Evolutionary conservation across 2,888 invertebrate species (phyloP), one percentile per base, ranked within the genome.

Genomic region (Buathra laborator): DNA sequence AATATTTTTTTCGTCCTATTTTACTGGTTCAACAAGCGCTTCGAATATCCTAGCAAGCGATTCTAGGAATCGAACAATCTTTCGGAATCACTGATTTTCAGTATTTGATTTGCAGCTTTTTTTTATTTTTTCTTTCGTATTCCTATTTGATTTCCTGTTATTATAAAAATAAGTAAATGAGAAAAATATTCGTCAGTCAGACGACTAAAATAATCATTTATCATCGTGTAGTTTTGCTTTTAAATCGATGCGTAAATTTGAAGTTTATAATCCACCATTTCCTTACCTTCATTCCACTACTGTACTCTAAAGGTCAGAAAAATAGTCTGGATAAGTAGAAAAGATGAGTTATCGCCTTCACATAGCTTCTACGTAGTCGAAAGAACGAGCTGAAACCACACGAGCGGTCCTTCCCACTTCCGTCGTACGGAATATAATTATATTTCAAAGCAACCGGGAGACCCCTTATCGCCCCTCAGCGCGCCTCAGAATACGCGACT

Each of bases 371-470:
- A 24, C 43, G 19, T 44, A 46, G n/a, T 16, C 12, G 24, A 24
- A 4, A 44, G 29, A 74, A 46, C 12, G 46, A 46, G 59, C 44
- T 44, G 44, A 12, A 16, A 32, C n/a, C 32, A n/a, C 62, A 6
- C 62, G 48, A 81, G 67, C 53, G 81, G 83, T 86, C 53, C 85
- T 86, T 86, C 83, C 85, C 85, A 86, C 85, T 85, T 86, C 86
- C 86, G 86, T 44, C 64, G 56, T 80, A 80, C 62, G 78, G 76
- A 86, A 81, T 85, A 85, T 85, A 81, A 85, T 86, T 84, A 84
- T 84, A 74, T 85, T 83, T 81, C 85, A 78, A 59, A 85, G 83
- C 77, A 82, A 74, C 68, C 51, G 43, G 19, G 67, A 29, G 37
- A 48, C 16, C 72, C 48, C 72, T 72, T 67, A 62, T 67, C 51